Conservation (phyloP, 2,888 invertebrate species). For the Autographa pulchrina region DNA sequence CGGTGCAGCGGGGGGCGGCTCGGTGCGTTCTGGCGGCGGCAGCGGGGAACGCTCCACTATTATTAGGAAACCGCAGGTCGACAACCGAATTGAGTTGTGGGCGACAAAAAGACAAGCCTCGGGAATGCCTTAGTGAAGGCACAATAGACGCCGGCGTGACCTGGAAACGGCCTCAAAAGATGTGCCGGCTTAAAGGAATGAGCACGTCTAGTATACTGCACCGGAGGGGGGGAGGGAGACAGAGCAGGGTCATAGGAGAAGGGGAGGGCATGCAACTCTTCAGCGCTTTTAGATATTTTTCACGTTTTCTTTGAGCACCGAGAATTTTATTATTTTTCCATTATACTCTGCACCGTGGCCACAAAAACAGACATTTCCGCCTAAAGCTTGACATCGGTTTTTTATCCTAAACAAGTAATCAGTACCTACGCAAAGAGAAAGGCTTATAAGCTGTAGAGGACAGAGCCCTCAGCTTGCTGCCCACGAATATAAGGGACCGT, state of each 20-base stretch:
- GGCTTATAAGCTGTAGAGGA: too few relatives aligned
- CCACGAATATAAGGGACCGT: too few relatives aligned
- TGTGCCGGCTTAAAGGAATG: slow-evolving; percentile 54
- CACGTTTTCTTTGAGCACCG: slow-evolving; percentile 51
- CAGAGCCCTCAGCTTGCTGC: too few relatives aligned
- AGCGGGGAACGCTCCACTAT: too few relatives aligned
- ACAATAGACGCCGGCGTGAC: slow-evolving; percentile 51
- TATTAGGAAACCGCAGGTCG: background rate
- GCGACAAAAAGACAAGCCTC: slow-evolving; percentile 47
- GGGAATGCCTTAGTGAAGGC: slow-evolving; percentile 42
- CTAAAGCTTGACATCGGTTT: too few relatives aligned
- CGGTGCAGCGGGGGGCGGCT: too few relatives aligned
- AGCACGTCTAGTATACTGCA: slow-evolving; percentile 53
- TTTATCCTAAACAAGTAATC: too few relatives aligned
- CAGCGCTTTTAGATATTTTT: slow-evolving; percentile 56
- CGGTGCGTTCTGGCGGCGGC: too few relatives aligned
- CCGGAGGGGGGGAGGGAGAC: background rate
- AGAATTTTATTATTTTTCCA: slow-evolving; percentile 66
- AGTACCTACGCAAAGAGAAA: too few relatives aligned
- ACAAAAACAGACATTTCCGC: slow-evolving; percentile 20
- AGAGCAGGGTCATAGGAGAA: too few relatives aligned
- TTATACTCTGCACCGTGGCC: slow-evolving; percentile 44
- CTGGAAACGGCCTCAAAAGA: slow-evolving; percentile 59
- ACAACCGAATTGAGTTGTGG: background rate
- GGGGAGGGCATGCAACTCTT: slow-evolving; percentile 43